phyloP scores from a whole-genome alignment of 1,140 invertebrate genomes.

The Drosophila nigrodunni region DNA sequence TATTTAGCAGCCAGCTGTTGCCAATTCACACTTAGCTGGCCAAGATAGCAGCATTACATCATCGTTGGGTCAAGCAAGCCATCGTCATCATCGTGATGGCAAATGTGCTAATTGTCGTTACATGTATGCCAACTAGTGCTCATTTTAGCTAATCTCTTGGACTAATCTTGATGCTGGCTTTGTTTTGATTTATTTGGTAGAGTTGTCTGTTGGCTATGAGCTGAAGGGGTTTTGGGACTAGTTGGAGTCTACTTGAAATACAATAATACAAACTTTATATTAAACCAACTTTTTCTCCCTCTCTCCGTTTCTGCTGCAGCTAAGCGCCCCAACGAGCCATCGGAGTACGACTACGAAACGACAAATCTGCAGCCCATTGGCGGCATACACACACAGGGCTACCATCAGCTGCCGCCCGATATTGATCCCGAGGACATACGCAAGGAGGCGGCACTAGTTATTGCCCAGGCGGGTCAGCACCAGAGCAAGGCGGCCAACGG shows the following conservation, averaged over 20 bases:
- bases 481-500: conserved; percentile 82
- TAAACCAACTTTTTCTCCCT: background rate
- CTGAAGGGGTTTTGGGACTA: too few relatives aligned
- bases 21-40: conserved; percentile 72
- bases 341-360: conserved; percentile 72
- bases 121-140: conserved; percentile 72
- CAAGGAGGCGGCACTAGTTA: conserved; percentile 81
- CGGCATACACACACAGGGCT: conserved; percentile 43
- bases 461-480: conserved; percentile 79
- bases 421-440: conserved; percentile 78
- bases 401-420: conserved; percentile 80
- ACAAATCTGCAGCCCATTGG: conserved; percentile 57
- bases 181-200: conserved; percentile 4
- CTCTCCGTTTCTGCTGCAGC: conserved; percentile 35
- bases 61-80: conserved; percentile 39
- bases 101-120: conserved; percentile 81
- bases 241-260: too few relatives aligned
- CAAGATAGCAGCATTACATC: conserved; percentile 65
- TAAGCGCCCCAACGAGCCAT: conserved; percentile 71
- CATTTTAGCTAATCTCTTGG: background rate
- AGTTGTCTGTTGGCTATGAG: background rate
- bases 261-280: too few relatives aligned
- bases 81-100: conserved; percentile 3
- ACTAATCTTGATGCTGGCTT: too few relatives aligned
- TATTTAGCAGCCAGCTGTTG: conserved; percentile 74